phyloP scores from a whole-genome alignment of 1,140 invertebrate species.

The Drosophila nannoptera region DNA sequence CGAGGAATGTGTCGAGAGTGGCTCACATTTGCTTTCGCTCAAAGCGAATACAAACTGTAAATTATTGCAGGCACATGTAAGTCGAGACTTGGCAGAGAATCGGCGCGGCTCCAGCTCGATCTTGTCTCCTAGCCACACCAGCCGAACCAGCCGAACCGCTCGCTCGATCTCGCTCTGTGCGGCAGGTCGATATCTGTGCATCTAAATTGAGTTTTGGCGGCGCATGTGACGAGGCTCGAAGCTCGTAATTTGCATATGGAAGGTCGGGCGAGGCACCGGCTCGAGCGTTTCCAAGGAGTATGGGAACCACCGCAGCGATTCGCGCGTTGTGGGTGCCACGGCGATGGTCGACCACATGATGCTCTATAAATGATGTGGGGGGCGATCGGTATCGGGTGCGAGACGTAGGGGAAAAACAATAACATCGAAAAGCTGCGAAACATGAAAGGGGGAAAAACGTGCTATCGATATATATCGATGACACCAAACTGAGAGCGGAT shows the following conservation, averaged over 20 bases:
- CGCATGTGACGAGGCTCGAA: conserved; percentile 65
- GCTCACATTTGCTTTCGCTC: conserved; percentile 10
- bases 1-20: neutral
- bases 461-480: no score
- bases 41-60: conserved; percentile 27
- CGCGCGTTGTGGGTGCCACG: conserved; percentile 51
- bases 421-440: no score
- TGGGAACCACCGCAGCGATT: conserved; percentile 69
- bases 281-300: conserved; percentile 12
- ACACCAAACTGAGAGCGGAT: no score
- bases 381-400: no score
- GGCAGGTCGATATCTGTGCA: conserved; percentile 62
- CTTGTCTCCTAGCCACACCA: conserved; percentile 13
- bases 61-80: conserved; percentile 35
- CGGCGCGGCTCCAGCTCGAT: neutral
- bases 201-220: conserved; percentile 78
- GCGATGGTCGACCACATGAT: conserved; percentile 4
- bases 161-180: conserved; percentile 28
- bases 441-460: no score
- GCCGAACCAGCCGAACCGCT: conserved; percentile 7
- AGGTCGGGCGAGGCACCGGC: conserved; percentile 40
- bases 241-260: conserved; percentile 76
- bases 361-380: neutral
- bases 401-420: no score
- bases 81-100: conserved; percentile 16